Evolutionary conservation across 37 sponge, comb jelly and placozoan genomes (phyloP).

Genomic region (Aphrocallistes beatrix): DNA sequence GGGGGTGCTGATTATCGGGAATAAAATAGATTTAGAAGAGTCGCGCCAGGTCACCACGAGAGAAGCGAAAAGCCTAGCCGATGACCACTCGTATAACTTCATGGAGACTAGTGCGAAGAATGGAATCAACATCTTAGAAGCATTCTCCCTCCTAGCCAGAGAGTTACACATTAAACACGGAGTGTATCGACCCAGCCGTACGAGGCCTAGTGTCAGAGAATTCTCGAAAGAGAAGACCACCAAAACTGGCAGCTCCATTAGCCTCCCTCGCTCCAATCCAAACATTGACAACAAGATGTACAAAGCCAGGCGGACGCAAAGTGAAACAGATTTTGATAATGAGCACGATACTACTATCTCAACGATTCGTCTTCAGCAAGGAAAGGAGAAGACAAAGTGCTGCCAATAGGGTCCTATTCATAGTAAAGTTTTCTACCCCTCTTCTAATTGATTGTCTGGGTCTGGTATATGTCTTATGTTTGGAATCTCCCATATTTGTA

Average conservation of each 20-base stretch:
- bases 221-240: not conserved
- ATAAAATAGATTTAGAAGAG: not conserved
- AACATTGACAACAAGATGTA: no score
- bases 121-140: constrained; percentile 20
- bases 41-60: not conserved
- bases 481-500: no score
- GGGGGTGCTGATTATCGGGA: not conserved
- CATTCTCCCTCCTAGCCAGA: not conserved
- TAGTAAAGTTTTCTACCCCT: no score
- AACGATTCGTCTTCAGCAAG: no score
- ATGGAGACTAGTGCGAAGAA: constrained; percentile 24
- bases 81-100: not conserved
- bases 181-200: not conserved
- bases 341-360: no score
- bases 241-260: not conserved
- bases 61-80: not conserved
- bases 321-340: no score
- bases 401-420: no score
- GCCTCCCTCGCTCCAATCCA: not conserved
- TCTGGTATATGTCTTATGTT: no score
- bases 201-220: not conserved
- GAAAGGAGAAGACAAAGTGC: no score
- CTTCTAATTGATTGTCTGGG: no score
- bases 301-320: no score
- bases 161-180: constrained; percentile 5